Conservation (phyloP, 2,797 vertebrate genomes). For the Linurgus olivaceus region DNA sequence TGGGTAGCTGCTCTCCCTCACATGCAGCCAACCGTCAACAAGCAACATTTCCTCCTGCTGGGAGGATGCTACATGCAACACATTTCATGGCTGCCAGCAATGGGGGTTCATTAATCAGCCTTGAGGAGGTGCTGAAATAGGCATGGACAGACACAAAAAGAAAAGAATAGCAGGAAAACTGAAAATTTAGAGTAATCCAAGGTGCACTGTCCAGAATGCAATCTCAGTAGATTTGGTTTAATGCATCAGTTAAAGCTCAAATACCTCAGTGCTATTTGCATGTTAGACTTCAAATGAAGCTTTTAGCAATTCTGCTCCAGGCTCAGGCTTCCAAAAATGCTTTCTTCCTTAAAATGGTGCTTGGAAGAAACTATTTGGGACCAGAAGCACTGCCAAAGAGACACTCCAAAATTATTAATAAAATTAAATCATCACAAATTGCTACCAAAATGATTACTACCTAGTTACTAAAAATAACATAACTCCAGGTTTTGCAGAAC, state of each 20-base stretch:
- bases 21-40: not conserved
- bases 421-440: not conserved
- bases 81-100: constrained; percentile 17
- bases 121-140: constrained; percentile 28
- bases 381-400: not conserved
- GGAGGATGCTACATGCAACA: not conserved
- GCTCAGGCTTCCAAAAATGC: not conserved
- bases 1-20: not conserved
- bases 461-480: not conserved
- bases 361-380: not conserved
- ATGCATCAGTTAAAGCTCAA: not conserved
- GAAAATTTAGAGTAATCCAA: not conserved
- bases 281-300: not conserved
- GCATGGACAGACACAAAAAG: not conserved
- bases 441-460: not conserved
- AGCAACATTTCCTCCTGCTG: not conserved
- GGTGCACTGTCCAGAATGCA: not conserved
- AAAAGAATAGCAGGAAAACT: not conserved
- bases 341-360: not conserved
- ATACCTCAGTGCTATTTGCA: not conserved
- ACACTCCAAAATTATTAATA: not conserved
- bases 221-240: not conserved
- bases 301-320: not conserved
- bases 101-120: not conserved
- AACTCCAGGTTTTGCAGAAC: not conserved